Base-by-base conservation (phyloP, 2,797 vertebrate genomes). In the Acanthurus lineatus region DNA sequence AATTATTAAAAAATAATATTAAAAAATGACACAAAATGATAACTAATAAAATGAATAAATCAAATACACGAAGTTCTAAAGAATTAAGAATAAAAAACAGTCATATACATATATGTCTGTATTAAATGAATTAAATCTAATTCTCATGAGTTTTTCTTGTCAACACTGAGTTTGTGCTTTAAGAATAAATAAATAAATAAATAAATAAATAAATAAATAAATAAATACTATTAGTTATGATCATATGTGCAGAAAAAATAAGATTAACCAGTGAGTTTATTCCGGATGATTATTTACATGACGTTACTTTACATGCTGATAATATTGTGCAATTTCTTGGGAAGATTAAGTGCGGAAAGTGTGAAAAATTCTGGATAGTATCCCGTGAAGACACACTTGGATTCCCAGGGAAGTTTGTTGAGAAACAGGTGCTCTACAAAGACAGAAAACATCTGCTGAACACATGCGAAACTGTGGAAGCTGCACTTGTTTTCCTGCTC, bases 381-480 rank as follows among this genome's bases (percentile, higher is more conserved):
- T 78, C 58, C 16, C 38, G 62, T 73, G 62, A 74, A 76, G 48
- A 73, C 48, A 11, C 52, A 53, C 51, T 78, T 25, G 1, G 5
- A 77, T 72, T 86, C 71, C 74, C 67, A 82, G 58, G 51, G 57
- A 81, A 48, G 60, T 76, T 81, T 45, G 65, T 85, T 74, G 74
- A 35, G 35, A 77, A 84, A 71, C 72, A 88, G 76, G 69, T 83
- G 63, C 54, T 58, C 71, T 22, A 42, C 17, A 64, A 67, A 62
- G 59, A 81, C 58, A 57, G 20, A 81, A 73, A 84, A 81, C 84
- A 91, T 87, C 79, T 88, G 86, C 57, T 47, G 22, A 73, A 71
- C 54, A 64, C 35, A 60, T 1, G 8, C 22, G 68, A 76, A 85
- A 76, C 86, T 82, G 82, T 83, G 64, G 77, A 68, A 82, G 89